Evolutionary conservation across 2,113 vertebrate species (phyloP).

Genomic region (Brachypodius melanocephalos): DNA sequence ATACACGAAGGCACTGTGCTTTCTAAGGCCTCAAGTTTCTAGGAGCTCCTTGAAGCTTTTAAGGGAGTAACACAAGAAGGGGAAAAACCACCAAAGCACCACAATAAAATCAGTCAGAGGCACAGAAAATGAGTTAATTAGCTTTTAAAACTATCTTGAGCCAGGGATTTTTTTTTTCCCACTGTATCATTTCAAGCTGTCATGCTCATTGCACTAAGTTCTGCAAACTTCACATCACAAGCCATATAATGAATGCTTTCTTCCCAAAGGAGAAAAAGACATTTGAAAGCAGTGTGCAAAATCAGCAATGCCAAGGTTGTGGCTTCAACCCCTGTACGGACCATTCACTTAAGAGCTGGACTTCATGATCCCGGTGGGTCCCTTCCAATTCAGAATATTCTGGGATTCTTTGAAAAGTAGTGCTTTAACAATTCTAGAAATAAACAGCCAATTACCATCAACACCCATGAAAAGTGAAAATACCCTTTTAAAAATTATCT

Average conservation of each 20-base stretch:
- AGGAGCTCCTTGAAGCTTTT: neutral
- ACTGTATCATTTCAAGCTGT: neutral
- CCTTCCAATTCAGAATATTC: neutral
- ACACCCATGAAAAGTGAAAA: neutral
- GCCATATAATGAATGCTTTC: neutral
- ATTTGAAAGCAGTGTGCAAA: neutral
- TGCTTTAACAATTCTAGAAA: neutral
- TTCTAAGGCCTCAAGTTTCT: neutral
- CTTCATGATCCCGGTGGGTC: neutral
- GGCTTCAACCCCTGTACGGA: neutral
- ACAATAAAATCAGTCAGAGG: neutral
- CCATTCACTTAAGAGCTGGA: neutral
- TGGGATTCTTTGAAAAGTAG: neutral
- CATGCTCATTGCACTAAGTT: neutral
- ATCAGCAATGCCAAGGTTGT: neutral
- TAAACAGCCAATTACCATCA: neutral
- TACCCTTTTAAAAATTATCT: neutral
- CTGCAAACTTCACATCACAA: neutral
- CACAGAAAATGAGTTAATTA: neutral
- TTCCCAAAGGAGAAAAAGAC: neutral
- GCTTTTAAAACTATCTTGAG: neutral
- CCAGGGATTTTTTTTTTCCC: neutral
- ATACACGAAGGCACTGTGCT: neutral
- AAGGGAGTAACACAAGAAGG: neutral
- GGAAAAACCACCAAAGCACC: neutral